These are phyloP conservation scores for Dicranocentrus wangi DNA, from an alignment of 2,888 invertebrate species.

Conservation along the genomic window DNA sequence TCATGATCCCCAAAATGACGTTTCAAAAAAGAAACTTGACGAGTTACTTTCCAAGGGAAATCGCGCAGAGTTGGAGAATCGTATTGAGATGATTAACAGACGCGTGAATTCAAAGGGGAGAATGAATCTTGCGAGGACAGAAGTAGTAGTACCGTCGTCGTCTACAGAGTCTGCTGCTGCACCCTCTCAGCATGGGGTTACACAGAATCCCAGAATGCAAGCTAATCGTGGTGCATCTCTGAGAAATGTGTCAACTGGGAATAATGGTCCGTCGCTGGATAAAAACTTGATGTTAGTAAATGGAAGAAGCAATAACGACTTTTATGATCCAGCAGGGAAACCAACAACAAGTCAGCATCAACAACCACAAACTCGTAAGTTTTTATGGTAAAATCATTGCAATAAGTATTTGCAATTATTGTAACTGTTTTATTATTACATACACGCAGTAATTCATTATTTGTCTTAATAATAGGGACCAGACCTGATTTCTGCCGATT, in stretches of 20 bases:
- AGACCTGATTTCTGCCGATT: constrained; percentile 37
- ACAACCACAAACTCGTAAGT: constrained; percentile 8
- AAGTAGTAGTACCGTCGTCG: neutral
- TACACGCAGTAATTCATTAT: too few relatives aligned
- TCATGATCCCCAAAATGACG: constrained; percentile 14
- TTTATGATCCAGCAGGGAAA: constrained; percentile 12
- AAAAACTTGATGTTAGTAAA: constrained; percentile 24
- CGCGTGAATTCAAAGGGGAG: constrained; percentile 34
- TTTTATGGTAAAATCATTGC: neutral
- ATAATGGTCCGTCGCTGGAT: constrained; percentile 12
- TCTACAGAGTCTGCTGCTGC: too few relatives aligned
- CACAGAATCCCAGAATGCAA: too few relatives aligned
- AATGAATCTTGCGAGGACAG: constrained; percentile 15
- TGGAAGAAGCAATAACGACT: constrained; percentile 7
- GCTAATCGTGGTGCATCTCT: too few relatives aligned
- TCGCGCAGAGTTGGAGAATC: constrained; percentile 7
- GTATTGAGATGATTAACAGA: constrained; percentile 23
- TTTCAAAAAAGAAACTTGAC: constrained; percentile 1
- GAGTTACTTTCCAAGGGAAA: neutral
- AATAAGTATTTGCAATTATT: too few relatives aligned
- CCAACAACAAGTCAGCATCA: neutral
- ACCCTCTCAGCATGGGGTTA: too few relatives aligned
- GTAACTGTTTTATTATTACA: too few relatives aligned
- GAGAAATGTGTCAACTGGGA: too few relatives aligned
- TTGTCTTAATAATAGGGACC: neutral